Conservation (phyloP, 2,113 vertebrate species). For the Heteronetta atricapilla region DNA sequence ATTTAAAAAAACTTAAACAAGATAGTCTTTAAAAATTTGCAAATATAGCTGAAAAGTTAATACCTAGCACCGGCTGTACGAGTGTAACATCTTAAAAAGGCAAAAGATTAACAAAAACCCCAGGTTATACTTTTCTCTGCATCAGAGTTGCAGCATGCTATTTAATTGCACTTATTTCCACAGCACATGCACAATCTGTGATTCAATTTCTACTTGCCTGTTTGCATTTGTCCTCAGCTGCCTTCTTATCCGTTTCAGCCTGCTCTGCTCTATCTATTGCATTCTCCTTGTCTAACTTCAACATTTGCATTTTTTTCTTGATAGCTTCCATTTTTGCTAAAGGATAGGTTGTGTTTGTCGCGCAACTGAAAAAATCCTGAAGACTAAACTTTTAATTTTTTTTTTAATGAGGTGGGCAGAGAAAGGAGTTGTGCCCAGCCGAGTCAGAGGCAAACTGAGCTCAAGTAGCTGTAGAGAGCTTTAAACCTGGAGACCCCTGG, state of each 20-base stretch:
- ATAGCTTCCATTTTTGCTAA: constrained; percentile 91
- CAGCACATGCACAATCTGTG: not conserved
- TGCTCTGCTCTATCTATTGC: constrained; percentile 93
- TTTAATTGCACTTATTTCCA: not conserved
- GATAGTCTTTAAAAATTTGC: not conserved
- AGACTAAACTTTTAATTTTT: not conserved
- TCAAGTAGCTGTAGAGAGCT: constrained; percentile 63
- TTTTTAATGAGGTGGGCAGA: not conserved
- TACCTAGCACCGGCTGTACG: not conserved
- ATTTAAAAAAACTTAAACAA: not conserved
- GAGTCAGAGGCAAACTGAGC: constrained; percentile 43
- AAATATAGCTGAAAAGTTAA: not conserved
- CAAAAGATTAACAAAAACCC: not conserved
- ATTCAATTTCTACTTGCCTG: constrained; percentile 79
- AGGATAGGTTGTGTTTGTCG: not conserved
- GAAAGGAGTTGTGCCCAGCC: not conserved
- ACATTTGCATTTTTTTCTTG: constrained; percentile 99
- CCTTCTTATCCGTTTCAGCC: constrained; percentile 90
- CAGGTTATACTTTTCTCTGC: not conserved
- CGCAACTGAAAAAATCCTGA: not conserved
- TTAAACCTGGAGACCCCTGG: constrained; percentile 81
- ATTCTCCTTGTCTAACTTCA: constrained; percentile 95
- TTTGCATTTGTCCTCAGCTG: constrained; percentile 90
- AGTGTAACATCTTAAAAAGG: not conserved
- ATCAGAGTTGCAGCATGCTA: not conserved